Conservation (phyloP, 2,888 invertebrate species). For the Dryococelus australis region DNA sequence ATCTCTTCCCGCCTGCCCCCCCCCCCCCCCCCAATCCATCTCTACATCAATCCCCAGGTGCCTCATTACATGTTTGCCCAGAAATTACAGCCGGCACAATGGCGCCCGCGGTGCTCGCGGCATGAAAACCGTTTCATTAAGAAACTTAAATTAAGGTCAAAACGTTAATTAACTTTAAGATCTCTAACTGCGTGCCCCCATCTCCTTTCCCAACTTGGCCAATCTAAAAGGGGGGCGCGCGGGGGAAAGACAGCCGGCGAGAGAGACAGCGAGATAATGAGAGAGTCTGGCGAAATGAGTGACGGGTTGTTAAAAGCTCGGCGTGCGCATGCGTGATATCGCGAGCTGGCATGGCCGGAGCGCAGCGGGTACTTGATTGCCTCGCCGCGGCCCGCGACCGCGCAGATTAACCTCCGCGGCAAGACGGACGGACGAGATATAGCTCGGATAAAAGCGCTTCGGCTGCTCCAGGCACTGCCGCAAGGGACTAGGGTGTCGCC, state of each 20-base stretch:
- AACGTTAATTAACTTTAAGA: conserved; percentile 28
- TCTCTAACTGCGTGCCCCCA: conserved; percentile 13
- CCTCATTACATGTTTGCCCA: conserved; percentile 27
- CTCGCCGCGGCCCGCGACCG: neutral
- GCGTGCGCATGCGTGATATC: neutral
- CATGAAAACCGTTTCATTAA: conserved; percentile 28
- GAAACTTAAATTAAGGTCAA: conserved; percentile 30
- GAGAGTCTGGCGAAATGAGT: conserved; percentile 20
- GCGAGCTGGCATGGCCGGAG: too few relatives aligned
- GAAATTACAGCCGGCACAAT: conserved; percentile 24
- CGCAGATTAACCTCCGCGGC: neutral
- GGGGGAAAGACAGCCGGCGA: neutral
- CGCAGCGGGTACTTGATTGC: too few relatives aligned
- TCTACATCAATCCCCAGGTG: conserved; percentile 11
- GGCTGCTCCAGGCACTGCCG: too few relatives aligned
- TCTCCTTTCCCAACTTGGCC: neutral
- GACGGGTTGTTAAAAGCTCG: conserved; percentile 23
- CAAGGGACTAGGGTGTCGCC: too few relatives aligned
- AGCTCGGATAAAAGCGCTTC: too few relatives aligned
- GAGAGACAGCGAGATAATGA: neutral
- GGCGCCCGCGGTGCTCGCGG: neutral
- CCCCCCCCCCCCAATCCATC: neutral
- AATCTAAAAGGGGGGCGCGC: neutral
- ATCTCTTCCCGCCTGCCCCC: neutral
- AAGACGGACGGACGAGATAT: neutral